A percentile compares a stretch with the other conserved stretches of the same genome.
These are phyloP conservation scores for Anguilla anguilla DNA, from an alignment of 2,797 vertebrate species.

Conservation along the genomic window DNA sequence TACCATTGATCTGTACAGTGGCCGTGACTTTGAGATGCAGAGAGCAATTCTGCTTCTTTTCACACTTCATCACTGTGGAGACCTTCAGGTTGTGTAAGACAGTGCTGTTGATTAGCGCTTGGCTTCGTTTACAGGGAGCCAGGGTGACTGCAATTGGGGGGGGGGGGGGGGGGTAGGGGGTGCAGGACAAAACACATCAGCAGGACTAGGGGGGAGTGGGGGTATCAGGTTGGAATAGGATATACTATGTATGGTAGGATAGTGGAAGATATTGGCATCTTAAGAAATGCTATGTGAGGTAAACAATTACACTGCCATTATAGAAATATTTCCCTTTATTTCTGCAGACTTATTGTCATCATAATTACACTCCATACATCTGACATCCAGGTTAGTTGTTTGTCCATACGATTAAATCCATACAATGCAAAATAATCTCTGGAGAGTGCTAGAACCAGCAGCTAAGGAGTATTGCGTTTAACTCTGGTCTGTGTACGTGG, in stretches of 20 bases:
- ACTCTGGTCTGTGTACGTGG: not conserved
- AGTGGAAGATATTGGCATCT: too few relatives aligned
- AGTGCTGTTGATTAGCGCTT: not conserved
- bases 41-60: constrained; percentile 37
- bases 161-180: constrained; percentile 1
- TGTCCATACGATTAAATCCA: not conserved
- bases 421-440: not conserved
- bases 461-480: not conserved
- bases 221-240: too few relatives aligned
- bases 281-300: not conserved
- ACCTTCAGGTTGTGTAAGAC: constrained; percentile 32
- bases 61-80: constrained; percentile 44
- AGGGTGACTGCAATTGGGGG: constrained; percentile 18
- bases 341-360: not conserved
- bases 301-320: not conserved
- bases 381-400: not conserved
- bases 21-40: constrained; percentile 37
- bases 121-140: constrained; percentile 33
- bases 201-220: not conserved
- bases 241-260: too few relatives aligned
- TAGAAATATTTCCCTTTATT: not conserved
- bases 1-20: constrained; percentile 36
- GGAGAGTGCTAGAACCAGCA: not conserved
- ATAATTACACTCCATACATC: not conserved
- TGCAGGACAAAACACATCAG: constrained; percentile 3